These are phyloP conservation scores for Coreius guichenoti DNA, from an alignment of 2,797 vertebrate genomes.

Conservation along the genomic window DNA sequence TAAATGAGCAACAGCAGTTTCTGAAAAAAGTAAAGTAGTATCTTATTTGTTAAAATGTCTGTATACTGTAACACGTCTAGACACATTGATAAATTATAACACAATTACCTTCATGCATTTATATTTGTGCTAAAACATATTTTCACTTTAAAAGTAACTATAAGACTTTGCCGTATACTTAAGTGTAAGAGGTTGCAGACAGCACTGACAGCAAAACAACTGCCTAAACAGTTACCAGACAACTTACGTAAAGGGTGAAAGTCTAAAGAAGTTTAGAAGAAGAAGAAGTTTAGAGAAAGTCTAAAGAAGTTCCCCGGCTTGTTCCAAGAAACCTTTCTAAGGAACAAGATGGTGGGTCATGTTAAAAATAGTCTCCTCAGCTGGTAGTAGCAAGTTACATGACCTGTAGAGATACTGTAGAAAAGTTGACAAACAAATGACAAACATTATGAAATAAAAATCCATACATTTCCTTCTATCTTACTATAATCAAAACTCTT, in stretches of 20 bases:
- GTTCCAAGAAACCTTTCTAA: slow-evolving; percentile 36
- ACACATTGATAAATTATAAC: background rate
- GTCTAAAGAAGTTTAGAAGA: too few relatives aligned
- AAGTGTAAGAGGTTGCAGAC: background rate
- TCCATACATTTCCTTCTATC: background rate
- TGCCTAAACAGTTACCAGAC: background rate
- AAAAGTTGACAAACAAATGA: slow-evolving; percentile 5
- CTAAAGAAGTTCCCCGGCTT: slow-evolving; percentile 8
- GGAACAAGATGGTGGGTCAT: slow-evolving; percentile 43
- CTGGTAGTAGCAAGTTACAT: slow-evolving; percentile 48
- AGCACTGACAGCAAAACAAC: background rate
- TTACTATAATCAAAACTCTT: background rate
- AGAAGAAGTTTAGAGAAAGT: background rate
- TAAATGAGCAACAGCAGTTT: slow-evolving; percentile 20
- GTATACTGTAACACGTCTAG: background rate
- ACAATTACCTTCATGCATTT: background rate
- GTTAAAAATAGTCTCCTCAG: slow-evolving; percentile 59
- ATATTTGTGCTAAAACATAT: background rate
- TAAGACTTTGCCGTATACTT: background rate
- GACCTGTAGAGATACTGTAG: slow-evolving; percentile 24
- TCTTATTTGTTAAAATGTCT: slow-evolving; percentile 10
- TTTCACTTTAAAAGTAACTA: background rate
- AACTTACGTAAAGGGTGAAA: slow-evolving; percentile 39
- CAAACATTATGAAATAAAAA: background rate
- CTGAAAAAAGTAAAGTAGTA: slow-evolving; percentile 25